Conservation (phyloP, 2,113 vertebrate genomes). For the Oceanites oceanicus region DNA sequence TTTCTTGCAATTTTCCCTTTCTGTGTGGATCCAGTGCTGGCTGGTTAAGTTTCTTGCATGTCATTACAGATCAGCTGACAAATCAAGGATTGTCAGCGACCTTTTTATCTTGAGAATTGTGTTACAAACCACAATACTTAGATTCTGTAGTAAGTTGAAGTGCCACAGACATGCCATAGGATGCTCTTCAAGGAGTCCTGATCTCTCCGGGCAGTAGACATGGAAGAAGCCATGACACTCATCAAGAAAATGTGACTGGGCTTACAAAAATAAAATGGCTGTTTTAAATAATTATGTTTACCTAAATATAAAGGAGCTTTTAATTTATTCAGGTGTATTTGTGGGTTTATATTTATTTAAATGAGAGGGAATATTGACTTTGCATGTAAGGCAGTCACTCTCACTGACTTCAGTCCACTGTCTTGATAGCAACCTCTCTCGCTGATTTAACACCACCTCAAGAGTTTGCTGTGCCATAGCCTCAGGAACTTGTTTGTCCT, state of each 20-base stretch:
- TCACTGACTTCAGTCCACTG: not conserved
- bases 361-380: not conserved
- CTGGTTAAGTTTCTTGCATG: not conserved
- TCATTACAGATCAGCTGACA: not conserved
- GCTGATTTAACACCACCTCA: not conserved
- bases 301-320: not conserved
- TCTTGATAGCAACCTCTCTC: not conserved
- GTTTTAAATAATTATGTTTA: not conserved
- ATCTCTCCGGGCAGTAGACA: not conserved
- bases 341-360: not conserved
- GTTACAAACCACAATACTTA: not conserved
- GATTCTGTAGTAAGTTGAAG: not conserved
- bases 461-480: not conserved
- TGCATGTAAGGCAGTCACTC: not conserved
- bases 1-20: not conserved
- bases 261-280: not conserved
- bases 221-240: not conserved
- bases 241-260: not conserved
- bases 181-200: not conserved
- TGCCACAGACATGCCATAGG: not conserved
- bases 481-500: not conserved
- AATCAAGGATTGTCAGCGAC: not conserved
- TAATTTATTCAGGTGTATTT: not conserved
- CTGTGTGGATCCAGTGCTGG: not conserved
- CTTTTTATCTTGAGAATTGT: not conserved